Percentiles rank a stretch among this genome's conserved stretches.
phyloP scores from a whole-genome alignment of 2,797 vertebrate genomes.

The Onychomys arenicola region DNA sequence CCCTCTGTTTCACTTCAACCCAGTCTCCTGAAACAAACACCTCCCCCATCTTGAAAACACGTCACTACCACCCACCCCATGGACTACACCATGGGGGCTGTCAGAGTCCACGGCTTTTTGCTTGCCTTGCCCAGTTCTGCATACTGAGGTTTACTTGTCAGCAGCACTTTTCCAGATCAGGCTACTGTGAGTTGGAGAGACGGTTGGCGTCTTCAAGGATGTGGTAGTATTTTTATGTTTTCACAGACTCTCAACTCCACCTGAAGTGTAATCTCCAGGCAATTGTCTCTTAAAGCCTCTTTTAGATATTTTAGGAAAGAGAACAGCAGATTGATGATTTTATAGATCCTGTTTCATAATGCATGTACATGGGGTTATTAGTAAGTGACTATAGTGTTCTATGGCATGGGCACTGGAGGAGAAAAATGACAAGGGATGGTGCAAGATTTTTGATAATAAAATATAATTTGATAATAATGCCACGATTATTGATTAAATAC shows the following conservation, averaged over 20 bases:
- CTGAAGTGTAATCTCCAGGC: neutral
- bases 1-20: neutral
- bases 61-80: neutral
- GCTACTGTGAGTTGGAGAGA: neutral
- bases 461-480: neutral
- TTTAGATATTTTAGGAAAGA: constrained; percentile 25
- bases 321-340: neutral
- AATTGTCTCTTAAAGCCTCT: constrained; percentile 2
- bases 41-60: neutral
- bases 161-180: neutral
- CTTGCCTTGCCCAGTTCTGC: neutral
- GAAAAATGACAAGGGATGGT: neutral
- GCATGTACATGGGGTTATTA: neutral
- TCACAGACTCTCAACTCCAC: neutral
- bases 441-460: neutral
- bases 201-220: neutral
- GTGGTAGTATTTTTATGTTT: neutral
- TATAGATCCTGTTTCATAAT: neutral
- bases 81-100: neutral
- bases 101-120: neutral
- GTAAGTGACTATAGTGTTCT: neutral
- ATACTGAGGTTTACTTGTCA: neutral
- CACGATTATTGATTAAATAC: neutral
- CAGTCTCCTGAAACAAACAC: neutral
- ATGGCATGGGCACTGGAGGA: neutral